phyloP scores from a whole-genome alignment of 2,888 invertebrate genomes.

The Cylindroiulus punctatus region DNA sequence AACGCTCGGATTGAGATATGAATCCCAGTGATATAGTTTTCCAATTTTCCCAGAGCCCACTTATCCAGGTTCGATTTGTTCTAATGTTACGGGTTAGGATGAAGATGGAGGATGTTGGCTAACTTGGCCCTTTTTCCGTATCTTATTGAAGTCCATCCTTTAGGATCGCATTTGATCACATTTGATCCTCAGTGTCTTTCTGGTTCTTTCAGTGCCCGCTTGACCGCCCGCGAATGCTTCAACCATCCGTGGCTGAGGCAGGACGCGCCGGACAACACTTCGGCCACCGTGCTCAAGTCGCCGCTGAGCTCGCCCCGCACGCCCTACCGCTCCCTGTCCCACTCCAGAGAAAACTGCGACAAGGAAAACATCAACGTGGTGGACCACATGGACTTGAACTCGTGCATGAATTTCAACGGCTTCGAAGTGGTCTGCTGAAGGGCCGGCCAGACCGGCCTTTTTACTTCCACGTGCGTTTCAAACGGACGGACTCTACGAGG shows the following conservation, averaged over 20 bases:
- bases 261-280: constrained; percentile 4
- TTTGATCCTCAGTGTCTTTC: neutral
- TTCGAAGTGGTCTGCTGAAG: constrained; percentile 49
- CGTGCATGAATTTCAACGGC: constrained; percentile 29
- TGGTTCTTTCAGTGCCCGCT: constrained; percentile 68
- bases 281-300: constrained; percentile 40
- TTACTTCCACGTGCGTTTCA: neutral
- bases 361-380: constrained; percentile 54
- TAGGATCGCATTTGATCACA: too few relatives aligned
- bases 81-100: too few relatives aligned
- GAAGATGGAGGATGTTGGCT: too few relatives aligned
- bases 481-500: neutral
- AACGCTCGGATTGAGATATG: too few relatives aligned
- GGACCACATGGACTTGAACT: constrained; percentile 56
- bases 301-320: constrained; percentile 21
- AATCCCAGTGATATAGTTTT: too few relatives aligned
- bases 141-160: too few relatives aligned
- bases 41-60: too few relatives aligned
- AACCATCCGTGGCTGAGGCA: constrained; percentile 71
- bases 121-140: too few relatives aligned
- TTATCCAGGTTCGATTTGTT: too few relatives aligned
- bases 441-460: neutral
- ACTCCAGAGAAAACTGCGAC: constrained; percentile 53
- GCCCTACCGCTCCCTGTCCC: neutral
- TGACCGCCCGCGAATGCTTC: constrained; percentile 72